Percentiles rank a stretch among this genome's conserved stretches.
Conservation (phyloP, 2,113 vertebrate genomes). For the Pteronura brasiliensis region DNA sequence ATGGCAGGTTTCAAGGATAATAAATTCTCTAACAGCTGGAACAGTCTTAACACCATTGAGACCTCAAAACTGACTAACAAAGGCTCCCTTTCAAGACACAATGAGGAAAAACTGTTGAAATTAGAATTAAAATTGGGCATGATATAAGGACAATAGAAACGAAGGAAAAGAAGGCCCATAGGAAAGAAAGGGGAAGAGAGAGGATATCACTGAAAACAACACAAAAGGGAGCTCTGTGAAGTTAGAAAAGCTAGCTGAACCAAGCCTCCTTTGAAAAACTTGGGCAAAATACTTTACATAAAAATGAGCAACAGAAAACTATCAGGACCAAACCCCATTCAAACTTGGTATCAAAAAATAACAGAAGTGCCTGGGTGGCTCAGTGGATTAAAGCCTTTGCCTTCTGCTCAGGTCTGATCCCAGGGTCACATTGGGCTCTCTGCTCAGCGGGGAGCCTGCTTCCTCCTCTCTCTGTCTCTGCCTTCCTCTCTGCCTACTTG, state of each 20-base stretch:
- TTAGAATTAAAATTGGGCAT: background rate
- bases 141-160: background rate
- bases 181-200: background rate
- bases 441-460: no score
- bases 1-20: background rate
- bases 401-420: no score
- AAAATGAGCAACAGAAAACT: background rate
- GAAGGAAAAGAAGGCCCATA: background rate
- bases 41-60: background rate
- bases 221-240: background rate
- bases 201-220: background rate
- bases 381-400: no score
- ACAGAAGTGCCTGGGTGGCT: background rate
- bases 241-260: background rate
- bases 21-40: background rate
- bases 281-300: background rate
- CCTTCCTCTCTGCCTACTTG: no score
- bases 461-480: no score
- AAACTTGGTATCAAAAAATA: slow-evolving; percentile 10
- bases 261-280: background rate
- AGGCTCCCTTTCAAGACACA: background rate
- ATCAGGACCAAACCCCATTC: background rate
- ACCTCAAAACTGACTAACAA: background rate
- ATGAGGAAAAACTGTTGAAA: background rate
- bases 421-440: no score